Evolutionary conservation across 2,797 vertebrate species (phyloP).

Genomic region (Oryzias dopingdopingensis): DNA sequence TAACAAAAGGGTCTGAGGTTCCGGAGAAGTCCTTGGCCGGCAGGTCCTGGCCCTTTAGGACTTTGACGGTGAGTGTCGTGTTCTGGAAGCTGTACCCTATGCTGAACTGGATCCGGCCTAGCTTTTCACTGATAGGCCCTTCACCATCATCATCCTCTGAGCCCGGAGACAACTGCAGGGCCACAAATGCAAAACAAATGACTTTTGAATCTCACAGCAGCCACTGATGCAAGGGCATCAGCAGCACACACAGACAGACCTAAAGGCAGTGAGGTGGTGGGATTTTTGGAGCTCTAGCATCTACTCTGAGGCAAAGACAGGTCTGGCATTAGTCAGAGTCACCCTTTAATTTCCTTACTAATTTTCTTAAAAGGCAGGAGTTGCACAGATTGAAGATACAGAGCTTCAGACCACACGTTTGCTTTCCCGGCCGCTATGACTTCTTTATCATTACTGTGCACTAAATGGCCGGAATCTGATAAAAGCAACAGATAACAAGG

Average conservation of each 20-base stretch:
- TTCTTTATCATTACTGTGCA: conserved; percentile 65
- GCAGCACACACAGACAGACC: conserved; percentile 23
- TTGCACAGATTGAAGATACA: conserved; percentile 71
- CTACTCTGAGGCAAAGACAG: conserved; percentile 53
- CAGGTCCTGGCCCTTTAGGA: conserved; percentile 95
- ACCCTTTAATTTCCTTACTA: conserved; percentile 74
- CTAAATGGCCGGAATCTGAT: conserved; percentile 73
- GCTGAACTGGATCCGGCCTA: conserved; percentile 97
- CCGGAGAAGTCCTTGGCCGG: conserved; percentile 98
- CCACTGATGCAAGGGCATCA: conserved; percentile 33
- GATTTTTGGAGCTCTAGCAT: conserved; percentile 42
- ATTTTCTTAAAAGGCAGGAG: conserved; percentile 75
- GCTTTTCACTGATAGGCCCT: conserved; percentile 89
- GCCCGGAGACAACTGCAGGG: conserved; percentile 89
- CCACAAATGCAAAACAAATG: conserved; percentile 25
- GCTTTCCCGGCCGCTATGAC: conserved; percentile 52
- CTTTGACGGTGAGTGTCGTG: conserved; percentile 96
- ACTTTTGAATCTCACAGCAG: conserved; percentile 10
- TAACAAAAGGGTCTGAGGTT: conserved; percentile 97
- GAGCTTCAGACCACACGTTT: conserved; percentile 58
- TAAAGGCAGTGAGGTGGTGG: conserved; percentile 32
- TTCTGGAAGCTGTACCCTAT: conserved; percentile 99
- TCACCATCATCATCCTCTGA: conserved; percentile 94
- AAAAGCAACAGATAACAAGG: conserved; percentile 27
- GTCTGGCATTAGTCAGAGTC: conserved; percentile 66